phyloP scores from a whole-genome alignment of 1,140 invertebrate genomes.

The Drosophila fuyamai region DNA sequence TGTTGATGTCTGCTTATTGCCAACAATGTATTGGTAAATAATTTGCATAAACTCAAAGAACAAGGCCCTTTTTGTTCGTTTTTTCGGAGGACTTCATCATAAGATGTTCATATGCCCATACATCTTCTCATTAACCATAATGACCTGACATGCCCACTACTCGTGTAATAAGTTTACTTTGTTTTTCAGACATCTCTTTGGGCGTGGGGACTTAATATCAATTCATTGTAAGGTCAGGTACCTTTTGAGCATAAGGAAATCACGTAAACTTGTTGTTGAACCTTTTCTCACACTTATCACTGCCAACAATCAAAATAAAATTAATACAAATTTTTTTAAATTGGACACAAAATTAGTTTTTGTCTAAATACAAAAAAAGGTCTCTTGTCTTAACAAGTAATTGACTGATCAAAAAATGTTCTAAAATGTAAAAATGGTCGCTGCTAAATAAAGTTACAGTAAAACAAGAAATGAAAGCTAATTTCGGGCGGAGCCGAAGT shows the following conservation, averaged over 20 bases:
- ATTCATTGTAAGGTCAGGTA: slow-evolving; percentile 4
- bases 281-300: too few species aligned
- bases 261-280: too few species aligned
- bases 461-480: too few species aligned
- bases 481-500: too few species aligned
- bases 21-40: slow-evolving; percentile 25
- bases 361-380: too few species aligned
- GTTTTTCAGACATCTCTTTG: neutral
- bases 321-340: too few species aligned
- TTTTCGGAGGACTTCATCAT: neutral
- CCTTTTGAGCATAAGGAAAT: neutral
- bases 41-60: slow-evolving; percentile 25
- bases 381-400: too few species aligned
- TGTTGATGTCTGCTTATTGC: neutral
- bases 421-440: too few species aligned
- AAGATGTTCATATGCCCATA: slow-evolving; percentile 1
- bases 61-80: neutral
- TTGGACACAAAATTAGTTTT: too few species aligned
- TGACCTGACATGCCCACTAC: slow-evolving; percentile 18
- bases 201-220: slow-evolving; percentile 8
- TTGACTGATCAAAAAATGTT: too few species aligned
- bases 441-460: too few species aligned
- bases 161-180: slow-evolving; percentile 3
- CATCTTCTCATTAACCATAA: slow-evolving; percentile 23
- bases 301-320: too few species aligned